A percentile compares a stretch with the other conserved stretches of the same genome.
Evolutionary conservation across 1,140 invertebrate species (phyloP).

Genomic region (Sesamia nonagrioides): DNA sequence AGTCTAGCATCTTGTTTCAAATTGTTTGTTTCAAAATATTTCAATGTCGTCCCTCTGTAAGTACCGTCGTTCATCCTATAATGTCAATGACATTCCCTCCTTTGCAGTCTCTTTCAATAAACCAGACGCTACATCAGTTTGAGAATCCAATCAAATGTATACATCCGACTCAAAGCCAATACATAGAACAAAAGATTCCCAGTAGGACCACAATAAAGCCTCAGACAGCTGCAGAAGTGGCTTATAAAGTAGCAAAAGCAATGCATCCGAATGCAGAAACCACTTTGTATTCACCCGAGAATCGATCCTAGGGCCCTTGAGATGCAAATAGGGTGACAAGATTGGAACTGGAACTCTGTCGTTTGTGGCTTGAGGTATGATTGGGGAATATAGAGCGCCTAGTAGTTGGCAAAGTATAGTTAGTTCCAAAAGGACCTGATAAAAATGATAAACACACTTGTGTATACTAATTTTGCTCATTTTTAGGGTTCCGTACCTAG

Average conservation of each 20-base stretch:
- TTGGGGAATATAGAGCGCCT: constrained; percentile 3
- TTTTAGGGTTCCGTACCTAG: no score
- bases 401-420: background rate
- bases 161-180: background rate
- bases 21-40: no score
- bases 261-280: constrained; percentile 48
- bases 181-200: constrained; percentile 15
- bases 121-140: background rate
- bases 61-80: no score
- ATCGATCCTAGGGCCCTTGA: constrained; percentile 56
- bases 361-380: constrained; percentile 1
- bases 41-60: no score
- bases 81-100: background rate
- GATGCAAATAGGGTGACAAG: constrained; percentile 56
- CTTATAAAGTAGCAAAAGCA: constrained; percentile 39
- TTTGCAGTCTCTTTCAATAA: background rate
- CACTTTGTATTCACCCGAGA: constrained; percentile 52
- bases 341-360: constrained; percentile 39
- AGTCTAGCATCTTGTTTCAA: no score
- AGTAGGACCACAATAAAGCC: background rate
- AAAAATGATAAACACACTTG: background rate
- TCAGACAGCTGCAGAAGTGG: constrained; percentile 22
- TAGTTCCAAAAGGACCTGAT: background rate
- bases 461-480: no score
- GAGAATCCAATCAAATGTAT: background rate